These are phyloP conservation scores for Heterodera filipjevi DNA, from an alignment of 2,888 invertebrate species.

Conservation along the genomic window DNA sequence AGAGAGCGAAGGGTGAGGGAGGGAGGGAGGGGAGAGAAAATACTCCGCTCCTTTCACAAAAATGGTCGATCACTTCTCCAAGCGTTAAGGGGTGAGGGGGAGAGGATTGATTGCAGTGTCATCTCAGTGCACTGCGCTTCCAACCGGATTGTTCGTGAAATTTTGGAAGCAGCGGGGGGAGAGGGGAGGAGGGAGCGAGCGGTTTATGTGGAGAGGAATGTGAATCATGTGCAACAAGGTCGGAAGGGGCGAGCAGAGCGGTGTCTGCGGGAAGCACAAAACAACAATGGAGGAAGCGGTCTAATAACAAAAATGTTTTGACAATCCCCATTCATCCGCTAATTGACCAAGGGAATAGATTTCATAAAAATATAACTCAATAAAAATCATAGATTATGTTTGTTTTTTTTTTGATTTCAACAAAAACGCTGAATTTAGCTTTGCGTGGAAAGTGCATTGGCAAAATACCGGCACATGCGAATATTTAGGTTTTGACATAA, in stretches of 20 bases:
- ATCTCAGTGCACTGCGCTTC: slow-evolving; percentile 4
- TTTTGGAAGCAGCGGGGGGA: neutral
- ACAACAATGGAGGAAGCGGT: neutral
- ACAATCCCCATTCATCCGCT: neutral
- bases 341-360: neutral
- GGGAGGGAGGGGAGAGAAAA: neutral
- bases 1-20: neutral
- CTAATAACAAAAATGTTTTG: neutral
- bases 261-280: neutral
- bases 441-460: too few species aligned
- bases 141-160: slow-evolving; percentile 1
- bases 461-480: too few species aligned
- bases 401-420: too few species aligned
- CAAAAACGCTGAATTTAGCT: too few species aligned
- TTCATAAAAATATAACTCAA: too few species aligned
- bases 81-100: neutral
- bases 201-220: neutral
- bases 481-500: too few species aligned
- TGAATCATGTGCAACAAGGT: neutral
- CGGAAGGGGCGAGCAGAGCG: neutral
- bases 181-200: neutral
- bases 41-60: neutral
- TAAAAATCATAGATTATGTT: too few species aligned
- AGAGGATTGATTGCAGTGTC: neutral
- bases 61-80: neutral